Conservation (phyloP, 2,113 vertebrate species). For the human (Homo sapiens) region GRCh38 chr2:62020001-62020500, state of each 20-base stretch:
- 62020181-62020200: neutral
- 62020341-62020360: neutral
- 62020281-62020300: neutral
- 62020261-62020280: neutral
- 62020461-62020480: neutral
- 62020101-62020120: neutral
- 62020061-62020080: neutral
- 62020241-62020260: neutral
- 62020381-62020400: neutral
- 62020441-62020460: neutral
- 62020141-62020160: neutral
- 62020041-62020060: neutral
- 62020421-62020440: neutral
- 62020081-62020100: neutral
- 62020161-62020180: neutral
- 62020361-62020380: neutral
- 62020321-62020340: neutral
- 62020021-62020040: neutral
- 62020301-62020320: neutral
- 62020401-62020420: neutral
- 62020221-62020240: neutral
- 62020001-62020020: neutral
- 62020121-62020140: neutral
- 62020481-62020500: neutral
- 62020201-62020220: neutral